phyloP scores from a whole-genome alignment of 2,888 invertebrate genomes.

The Orgyia antiqua region DNA sequence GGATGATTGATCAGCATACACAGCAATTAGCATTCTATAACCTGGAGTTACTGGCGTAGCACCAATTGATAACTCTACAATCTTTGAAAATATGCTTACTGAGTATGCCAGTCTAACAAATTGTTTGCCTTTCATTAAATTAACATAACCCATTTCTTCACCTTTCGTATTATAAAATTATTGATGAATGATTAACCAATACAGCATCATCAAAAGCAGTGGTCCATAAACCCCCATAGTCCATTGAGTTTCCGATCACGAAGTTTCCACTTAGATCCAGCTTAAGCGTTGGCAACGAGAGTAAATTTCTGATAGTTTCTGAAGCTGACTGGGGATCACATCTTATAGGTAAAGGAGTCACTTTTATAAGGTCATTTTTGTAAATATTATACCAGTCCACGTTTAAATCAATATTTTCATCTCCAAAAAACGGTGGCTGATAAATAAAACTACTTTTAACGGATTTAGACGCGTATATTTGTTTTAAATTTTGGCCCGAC shows the following conservation, averaged over 20 bases:
- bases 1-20: neutral
- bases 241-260: slow-evolving; percentile 22
- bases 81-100: slow-evolving; percentile 5
- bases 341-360: slow-evolving; percentile 15
- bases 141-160: slow-evolving; percentile 19
- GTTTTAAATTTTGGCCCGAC: too few species aligned
- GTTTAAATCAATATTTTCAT: slow-evolving; percentile 18
- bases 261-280: slow-evolving; percentile 25
- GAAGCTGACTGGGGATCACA: slow-evolving; percentile 9
- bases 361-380: slow-evolving; percentile 13
- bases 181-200: slow-evolving; percentile 16
- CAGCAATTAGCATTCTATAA: slow-evolving; percentile 20
- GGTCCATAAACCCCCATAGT: slow-evolving; percentile 25
- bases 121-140: slow-evolving; percentile 22
- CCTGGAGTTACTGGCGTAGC: slow-evolving; percentile 10
- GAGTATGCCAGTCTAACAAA: slow-evolving; percentile 14
- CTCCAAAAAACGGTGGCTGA: slow-evolving; percentile 23
- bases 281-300: slow-evolving; percentile 11
- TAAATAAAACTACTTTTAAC: too few species aligned
- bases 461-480: too few species aligned
- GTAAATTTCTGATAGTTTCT: slow-evolving; percentile 9
- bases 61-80: slow-evolving; percentile 24
- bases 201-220: slow-evolving; percentile 18
- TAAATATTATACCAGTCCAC: slow-evolving; percentile 20
- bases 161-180: slow-evolving; percentile 22